Base-by-base conservation (phyloP, 1,140 invertebrate genomes). In the Piezodorus guildinii region DNA sequence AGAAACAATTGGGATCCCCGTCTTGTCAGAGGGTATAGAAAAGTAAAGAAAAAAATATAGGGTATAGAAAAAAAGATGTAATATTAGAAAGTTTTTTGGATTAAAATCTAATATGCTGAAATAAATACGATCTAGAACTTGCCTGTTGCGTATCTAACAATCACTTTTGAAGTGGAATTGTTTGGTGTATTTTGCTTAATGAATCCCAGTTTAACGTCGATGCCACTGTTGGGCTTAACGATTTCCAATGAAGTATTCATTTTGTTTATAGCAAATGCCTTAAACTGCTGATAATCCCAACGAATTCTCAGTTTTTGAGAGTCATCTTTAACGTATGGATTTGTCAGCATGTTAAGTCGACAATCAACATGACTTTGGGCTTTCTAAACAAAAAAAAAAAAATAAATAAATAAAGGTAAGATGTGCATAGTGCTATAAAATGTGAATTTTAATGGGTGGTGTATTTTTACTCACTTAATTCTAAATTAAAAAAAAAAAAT, bases 341-440 rank as follows among this genome's bases (percentile, higher is more conserved):
- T 78, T 3, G 76, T 74, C 61, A 79, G 77, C 2, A 81, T 72
- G 62, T 79, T 77, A 1, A 77, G 68, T 60, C 78, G 75, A 23
- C 78, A 71, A 65, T 83, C 81, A 9, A 80, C 69, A 62, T 81
- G 81, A 12, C 77, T 79, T 16, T 78, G 70, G 0, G 78, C 77
- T 70, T 77, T 78, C 71, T 83, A 68, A 16, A 69, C 54, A 62
- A 62, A 56, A 23, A 23, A 2, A 23, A 49, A 49, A 6, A 21
- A 49, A 21, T 46, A 46, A 46, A 19, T n/a, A 30, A 30, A 3
- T 30, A 30, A 30, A 30, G 8, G n/a, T n/a, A 30, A 30, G 27
- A 4, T 30, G 27, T 30, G 27, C 8, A n/a, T n/a, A n/a, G n/a
- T n/a, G n/a, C n/a, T n/a, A n/a, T n/a, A n/a, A n/a, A n/a, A n/a